Conservation (phyloP, 2,797 vertebrate species). For the Pseudopleuronectes americanus region DNA sequence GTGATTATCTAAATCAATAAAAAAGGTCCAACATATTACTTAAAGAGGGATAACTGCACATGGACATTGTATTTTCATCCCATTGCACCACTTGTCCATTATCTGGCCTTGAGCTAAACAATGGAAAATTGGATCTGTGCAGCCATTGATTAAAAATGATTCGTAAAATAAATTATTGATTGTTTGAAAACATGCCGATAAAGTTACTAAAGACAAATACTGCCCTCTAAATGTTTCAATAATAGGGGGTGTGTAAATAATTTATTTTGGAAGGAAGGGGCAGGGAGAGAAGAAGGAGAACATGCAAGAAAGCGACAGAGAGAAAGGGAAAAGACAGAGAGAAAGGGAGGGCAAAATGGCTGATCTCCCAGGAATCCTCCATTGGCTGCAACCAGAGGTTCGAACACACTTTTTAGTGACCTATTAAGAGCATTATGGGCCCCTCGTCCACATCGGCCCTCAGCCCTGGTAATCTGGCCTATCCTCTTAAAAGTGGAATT, state of each 20-base stretch:
- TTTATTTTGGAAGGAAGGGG: constrained; percentile 44
- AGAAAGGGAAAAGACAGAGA: constrained; percentile 1
- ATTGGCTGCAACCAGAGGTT: constrained; percentile 66
- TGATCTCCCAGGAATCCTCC: constrained; percentile 67
- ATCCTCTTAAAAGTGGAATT: constrained; percentile 87
- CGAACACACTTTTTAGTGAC: constrained; percentile 83
- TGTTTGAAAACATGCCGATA: constrained; percentile 67
- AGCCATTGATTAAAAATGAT: constrained; percentile 70
- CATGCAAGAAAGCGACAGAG: not conserved
- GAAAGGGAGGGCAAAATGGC: constrained; percentile 30
- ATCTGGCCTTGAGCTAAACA: constrained; percentile 63
- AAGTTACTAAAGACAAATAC: constrained; percentile 67
- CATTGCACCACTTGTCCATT: constrained; percentile 51
- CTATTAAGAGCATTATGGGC: constrained; percentile 83
- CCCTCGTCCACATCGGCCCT: constrained; percentile 70
- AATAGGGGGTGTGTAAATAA: constrained; percentile 45
- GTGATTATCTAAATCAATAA: constrained; percentile 60
- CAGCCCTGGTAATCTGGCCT: constrained; percentile 80
- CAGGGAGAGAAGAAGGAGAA: not conserved
- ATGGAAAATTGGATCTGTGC: constrained; percentile 51
- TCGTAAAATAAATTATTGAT: constrained; percentile 68
- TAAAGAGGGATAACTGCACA: constrained; percentile 55
- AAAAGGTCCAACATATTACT: constrained; percentile 48
- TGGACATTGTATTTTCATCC: constrained; percentile 52
- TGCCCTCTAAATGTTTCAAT: constrained; percentile 48